Base-by-base conservation (phyloP, 2,888 invertebrate species). In the Amiota minor region DNA sequence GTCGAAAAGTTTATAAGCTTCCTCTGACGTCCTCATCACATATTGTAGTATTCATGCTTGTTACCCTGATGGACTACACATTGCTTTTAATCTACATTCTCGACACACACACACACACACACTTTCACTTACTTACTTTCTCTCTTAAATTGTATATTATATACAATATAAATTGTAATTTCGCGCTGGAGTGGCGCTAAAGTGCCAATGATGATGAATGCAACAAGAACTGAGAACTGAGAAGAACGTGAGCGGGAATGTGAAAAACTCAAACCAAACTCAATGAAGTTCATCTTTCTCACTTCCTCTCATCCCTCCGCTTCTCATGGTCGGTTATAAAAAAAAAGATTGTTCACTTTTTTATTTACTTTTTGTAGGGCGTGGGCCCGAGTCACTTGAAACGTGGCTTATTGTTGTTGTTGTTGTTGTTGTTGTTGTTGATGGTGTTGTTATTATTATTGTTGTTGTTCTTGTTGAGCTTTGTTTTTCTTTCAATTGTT, bases 1-100 rank as follows among this genome's bases (percentile, higher is more conserved):
- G 84, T 82, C 78, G 74, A 76, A 79, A 76, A 79, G 67, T 84
- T 80, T 78, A 75, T 77, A 64, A 45, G 74, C 76, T 77, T 35
- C 35, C 35, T 35, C 35, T 59, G 14, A 59, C 16, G 56, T 18
- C 23, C 23, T 18, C 10, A 11, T 59, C 59, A 12, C 59, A 1
- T 18, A 18, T n/a, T 18, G 20, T 56, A 53, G 14, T 53, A n/a
- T 18, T 59, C 59, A 8, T 59, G 8, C 59, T 10, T 20, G 11
- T 16, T 59, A 49, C 20, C 47, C 18, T 67, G 65, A 16, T 45
- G 35, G 3, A 45, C 46, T 64, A 16, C 47, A 46, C 65, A 9
- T 59, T 2, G 53, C n/a, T 9, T 62, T 68, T 68, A 50, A 68
- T 68, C 67, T 68, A 23, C 53, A 68, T 68, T 20, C 23, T 35